Evolutionary conservation across 2,888 invertebrate species (phyloP).

Genomic region (Monopis laevigella): DNA sequence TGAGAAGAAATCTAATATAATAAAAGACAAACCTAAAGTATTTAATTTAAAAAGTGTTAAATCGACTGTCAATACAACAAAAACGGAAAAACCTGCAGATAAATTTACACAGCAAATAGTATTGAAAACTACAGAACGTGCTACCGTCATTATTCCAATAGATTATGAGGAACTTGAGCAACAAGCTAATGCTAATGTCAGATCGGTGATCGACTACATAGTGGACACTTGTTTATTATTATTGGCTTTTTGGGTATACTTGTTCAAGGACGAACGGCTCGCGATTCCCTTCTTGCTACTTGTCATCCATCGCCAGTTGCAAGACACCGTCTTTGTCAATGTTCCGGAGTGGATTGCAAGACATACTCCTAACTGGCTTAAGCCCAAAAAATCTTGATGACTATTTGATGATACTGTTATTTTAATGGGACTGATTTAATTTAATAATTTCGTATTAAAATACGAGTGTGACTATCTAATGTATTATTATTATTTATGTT

Average conservation of each 20-base stretch:
- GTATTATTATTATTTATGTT: too few relatives aligned
- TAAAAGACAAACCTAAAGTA: slow-evolving; percentile 22
- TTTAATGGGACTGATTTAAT: not conserved
- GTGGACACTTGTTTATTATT: slow-evolving; percentile 79
- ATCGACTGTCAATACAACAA: too few relatives aligned
- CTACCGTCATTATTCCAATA: slow-evolving; percentile 55
- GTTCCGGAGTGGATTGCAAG: slow-evolving; percentile 66
- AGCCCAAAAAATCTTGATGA: slow-evolving; percentile 54
- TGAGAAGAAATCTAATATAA: slow-evolving; percentile 12
- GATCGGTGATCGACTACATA: slow-evolving; percentile 74
- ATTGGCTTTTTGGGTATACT: slow-evolving; percentile 82
- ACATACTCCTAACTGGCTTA: slow-evolving; percentile 49
- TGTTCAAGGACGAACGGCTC: slow-evolving; percentile 81
- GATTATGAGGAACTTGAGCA: slow-evolving; percentile 66
- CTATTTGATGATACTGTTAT: slow-evolving; percentile 44
- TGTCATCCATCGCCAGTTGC: slow-evolving; percentile 80
- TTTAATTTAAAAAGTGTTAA: too few relatives aligned
- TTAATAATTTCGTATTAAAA: not conserved
- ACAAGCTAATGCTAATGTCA: slow-evolving; percentile 73
- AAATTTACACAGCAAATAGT: too few relatives aligned
- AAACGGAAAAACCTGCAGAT: too few relatives aligned
- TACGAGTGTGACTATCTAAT: too few relatives aligned
- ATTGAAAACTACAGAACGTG: slow-evolving; percentile 49
- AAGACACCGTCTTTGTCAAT: slow-evolving; percentile 69
- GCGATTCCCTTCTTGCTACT: slow-evolving; percentile 82